Evolutionary conservation across 2,797 vertebrate species (phyloP).

Genomic region (Rhabdomys pumilio): DNA sequence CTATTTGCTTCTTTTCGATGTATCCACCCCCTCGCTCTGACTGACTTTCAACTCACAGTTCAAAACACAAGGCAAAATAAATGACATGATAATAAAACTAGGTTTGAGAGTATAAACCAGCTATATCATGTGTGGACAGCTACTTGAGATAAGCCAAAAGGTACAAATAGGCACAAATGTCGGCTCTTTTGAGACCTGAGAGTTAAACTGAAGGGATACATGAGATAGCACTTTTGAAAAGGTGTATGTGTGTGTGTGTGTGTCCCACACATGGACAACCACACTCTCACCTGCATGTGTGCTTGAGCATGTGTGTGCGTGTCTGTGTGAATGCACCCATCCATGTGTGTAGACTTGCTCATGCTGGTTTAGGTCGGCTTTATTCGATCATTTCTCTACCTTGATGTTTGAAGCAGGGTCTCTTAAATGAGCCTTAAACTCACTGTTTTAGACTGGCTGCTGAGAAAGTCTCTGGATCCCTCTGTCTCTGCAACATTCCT

Average conservation of each 20-base stretch:
- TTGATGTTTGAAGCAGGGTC: neutral
- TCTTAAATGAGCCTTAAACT: neutral
- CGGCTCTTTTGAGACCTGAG: constrained; percentile 5
- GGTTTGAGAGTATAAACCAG: neutral
- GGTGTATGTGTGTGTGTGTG: neutral
- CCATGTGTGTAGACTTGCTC: too few relatives aligned
- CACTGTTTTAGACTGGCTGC: neutral
- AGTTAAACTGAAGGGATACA: neutral
- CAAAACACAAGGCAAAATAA: constrained; percentile 36
- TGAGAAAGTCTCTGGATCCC: neutral
- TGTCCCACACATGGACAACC: neutral
- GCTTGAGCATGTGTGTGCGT: too few relatives aligned
- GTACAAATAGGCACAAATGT: neutral
- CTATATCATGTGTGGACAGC: too few relatives aligned
- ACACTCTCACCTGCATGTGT: neutral
- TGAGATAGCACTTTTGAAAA: neutral
- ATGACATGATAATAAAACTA: neutral
- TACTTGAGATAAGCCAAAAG: neutral
- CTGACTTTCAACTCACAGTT: constrained; percentile 15
- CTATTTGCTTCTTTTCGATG: neutral
- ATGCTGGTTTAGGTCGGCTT: neutral
- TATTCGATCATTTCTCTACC: neutral
- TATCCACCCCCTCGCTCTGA: neutral
- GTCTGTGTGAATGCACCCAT: neutral
- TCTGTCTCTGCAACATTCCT: neutral